Percentiles rank a stretch among this genome's conserved stretches.
Conservation (phyloP, 2,113 vertebrate genomes). For the Nycticorax nycticorax region DNA sequence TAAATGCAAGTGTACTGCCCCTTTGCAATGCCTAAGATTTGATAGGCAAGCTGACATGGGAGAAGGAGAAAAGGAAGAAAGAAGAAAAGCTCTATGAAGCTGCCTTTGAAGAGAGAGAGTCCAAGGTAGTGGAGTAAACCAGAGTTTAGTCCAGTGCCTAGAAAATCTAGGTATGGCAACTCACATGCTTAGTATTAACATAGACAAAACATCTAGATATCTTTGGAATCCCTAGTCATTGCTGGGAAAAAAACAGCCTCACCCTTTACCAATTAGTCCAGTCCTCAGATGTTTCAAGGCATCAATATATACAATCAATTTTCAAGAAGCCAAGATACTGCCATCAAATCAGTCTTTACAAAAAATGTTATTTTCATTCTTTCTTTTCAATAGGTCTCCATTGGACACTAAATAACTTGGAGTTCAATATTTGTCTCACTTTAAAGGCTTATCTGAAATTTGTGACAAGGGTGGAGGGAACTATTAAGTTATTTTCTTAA, state of each 20-base stretch:
- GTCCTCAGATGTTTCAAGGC: not conserved
- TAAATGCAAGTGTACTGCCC: not conserved
- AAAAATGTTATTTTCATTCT: not conserved
- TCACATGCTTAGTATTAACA: not conserved
- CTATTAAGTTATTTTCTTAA: not conserved
- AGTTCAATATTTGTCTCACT: not conserved
- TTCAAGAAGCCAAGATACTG: not conserved
- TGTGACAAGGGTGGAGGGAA: not conserved
- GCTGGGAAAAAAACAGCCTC: not conserved
- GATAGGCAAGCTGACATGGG: not conserved
- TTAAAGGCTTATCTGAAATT: not conserved
- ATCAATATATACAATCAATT: not conserved
- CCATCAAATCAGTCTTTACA: not conserved
- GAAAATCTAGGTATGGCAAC: not conserved
- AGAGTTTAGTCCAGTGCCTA: not conserved
- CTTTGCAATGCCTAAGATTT: not conserved
- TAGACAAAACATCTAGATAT: not conserved
- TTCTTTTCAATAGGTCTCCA: not conserved
- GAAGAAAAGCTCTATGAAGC: not conserved
- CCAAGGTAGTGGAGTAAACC: not conserved
- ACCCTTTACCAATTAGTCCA: not conserved
- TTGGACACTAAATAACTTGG: not conserved
- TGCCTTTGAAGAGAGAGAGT: not conserved
- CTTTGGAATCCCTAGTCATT: not conserved
- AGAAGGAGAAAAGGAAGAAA: not conserved